These are phyloP conservation scores for Chelonus formosanus DNA, from an alignment of 2,888 invertebrate species.

Conservation along the genomic window DNA sequence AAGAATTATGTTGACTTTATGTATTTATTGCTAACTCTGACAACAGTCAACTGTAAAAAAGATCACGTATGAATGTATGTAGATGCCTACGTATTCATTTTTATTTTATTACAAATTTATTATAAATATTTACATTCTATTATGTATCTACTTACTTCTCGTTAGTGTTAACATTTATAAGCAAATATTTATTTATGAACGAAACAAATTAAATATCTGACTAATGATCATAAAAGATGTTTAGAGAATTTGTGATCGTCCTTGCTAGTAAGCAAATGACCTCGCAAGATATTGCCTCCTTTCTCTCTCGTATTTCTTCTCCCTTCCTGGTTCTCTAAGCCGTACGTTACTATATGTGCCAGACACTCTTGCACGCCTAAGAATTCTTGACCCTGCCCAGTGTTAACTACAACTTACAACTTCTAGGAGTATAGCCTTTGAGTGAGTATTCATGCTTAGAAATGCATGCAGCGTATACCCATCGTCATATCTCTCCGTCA, in stretches of 20 bases:
- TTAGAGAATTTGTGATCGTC: slow-evolving; percentile 43
- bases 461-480: slow-evolving; percentile 7
- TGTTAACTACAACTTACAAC: slow-evolving; percentile 26
- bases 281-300: slow-evolving; percentile 47
- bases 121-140: too few relatives aligned
- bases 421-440: slow-evolving; percentile 22
- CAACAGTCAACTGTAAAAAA: slow-evolving; percentile 20
- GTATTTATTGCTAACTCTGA: slow-evolving; percentile 51
- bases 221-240: slow-evolving; percentile 3
- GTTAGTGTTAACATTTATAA: too few relatives aligned
- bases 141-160: too few relatives aligned
- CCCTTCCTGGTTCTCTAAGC: slow-evolving; percentile 51
- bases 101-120: too few relatives aligned
- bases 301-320: slow-evolving; percentile 4
- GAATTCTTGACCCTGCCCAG: slow-evolving; percentile 60
- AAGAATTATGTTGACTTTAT: slow-evolving; percentile 50
- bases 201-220: too few relatives aligned
- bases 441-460: slow-evolving; percentile 32
- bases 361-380: slow-evolving; percentile 54
- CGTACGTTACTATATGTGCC: slow-evolving; percentile 50
- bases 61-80: not conserved
- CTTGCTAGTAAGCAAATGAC: slow-evolving; percentile 56
- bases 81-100: too few relatives aligned
- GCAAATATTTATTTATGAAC: too few relatives aligned
- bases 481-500: slow-evolving; percentile 19